These are phyloP conservation scores for Ataeniobius toweri DNA, from an alignment of 2,797 vertebrate species.

Conservation along the genomic window DNA sequence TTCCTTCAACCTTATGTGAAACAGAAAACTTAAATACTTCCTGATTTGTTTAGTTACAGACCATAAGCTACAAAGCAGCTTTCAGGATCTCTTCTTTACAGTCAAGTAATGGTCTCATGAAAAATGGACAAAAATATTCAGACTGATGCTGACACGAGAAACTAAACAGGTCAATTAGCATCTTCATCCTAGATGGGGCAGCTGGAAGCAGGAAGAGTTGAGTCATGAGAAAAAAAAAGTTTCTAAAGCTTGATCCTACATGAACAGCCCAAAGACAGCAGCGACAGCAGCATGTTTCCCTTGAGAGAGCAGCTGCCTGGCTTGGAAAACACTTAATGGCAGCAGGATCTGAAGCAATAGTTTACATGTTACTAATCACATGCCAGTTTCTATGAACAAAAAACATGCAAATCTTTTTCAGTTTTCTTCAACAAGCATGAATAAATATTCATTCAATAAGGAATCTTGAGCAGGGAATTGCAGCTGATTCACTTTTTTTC, in stretches of 20 bases:
- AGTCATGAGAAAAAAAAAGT: conserved; percentile 40
- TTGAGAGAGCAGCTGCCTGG: conserved; percentile 66
- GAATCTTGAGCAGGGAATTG: background rate
- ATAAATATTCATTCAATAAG: conserved; percentile 7
- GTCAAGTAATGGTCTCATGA: background rate
- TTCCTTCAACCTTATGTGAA: background rate
- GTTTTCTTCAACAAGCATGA: conserved; percentile 23
- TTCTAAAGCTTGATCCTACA: conserved; percentile 35
- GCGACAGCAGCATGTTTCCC: conserved; percentile 36
- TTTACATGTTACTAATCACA: conserved; percentile 44
- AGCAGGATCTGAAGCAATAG: conserved; percentile 27
- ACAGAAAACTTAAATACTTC: background rate
- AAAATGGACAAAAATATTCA: background rate
- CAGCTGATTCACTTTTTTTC: conserved; percentile 16
- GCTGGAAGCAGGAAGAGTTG: conserved; percentile 29
- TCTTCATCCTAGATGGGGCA: conserved; percentile 13
- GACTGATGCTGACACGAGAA: conserved; percentile 9
- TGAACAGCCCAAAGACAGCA: conserved; percentile 38
- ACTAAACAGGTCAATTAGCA: conserved; percentile 10
- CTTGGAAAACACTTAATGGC: conserved; percentile 40
- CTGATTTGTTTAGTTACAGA: too few species aligned
- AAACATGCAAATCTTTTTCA: conserved; percentile 19
- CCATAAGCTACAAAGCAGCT: background rate
- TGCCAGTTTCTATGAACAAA: conserved; percentile 15
- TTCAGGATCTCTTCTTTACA: background rate